phyloP scores from a whole-genome alignment of 2,113 vertebrate species.

The Rhabdomys dilectus region DNA sequence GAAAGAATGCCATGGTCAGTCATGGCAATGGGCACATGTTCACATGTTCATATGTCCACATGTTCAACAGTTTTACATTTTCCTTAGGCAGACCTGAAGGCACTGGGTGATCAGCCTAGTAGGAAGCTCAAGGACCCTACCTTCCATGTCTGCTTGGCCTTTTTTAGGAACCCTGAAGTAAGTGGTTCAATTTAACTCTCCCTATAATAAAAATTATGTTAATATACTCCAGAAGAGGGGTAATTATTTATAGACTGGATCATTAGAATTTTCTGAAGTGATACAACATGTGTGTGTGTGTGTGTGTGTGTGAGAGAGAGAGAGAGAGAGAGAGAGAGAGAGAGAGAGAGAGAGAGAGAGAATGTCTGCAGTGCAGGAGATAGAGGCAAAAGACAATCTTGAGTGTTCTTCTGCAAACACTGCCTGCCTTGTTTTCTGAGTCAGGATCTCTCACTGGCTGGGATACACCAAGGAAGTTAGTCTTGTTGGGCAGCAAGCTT shows the following conservation, averaged over 20 bases:
- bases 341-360: too few relatives aligned
- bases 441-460: background rate
- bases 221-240: background rate
- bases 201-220: background rate
- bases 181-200: background rate
- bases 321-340: too few relatives aligned
- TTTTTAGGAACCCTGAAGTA: background rate
- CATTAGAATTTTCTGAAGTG: background rate
- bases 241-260: background rate
- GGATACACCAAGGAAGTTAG: background rate
- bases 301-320: background rate
- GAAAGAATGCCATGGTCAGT: background rate
- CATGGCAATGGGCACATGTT: background rate
- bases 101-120: background rate
- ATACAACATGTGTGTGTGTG: background rate
- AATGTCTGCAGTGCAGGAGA: background rate
- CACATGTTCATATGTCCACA: fast-evolving
- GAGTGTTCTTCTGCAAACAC: background rate
- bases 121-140: background rate
- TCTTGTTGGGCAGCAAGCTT: too few relatives aligned
- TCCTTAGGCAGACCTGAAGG: background rate
- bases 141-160: too few relatives aligned
- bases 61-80: background rate
- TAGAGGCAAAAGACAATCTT: too few relatives aligned
- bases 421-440: background rate